Evolutionary conservation across 2,888 invertebrate species (phyloP), one percentile per base, ranked within the genome.

Genomic region (Tachina fera): DNA sequence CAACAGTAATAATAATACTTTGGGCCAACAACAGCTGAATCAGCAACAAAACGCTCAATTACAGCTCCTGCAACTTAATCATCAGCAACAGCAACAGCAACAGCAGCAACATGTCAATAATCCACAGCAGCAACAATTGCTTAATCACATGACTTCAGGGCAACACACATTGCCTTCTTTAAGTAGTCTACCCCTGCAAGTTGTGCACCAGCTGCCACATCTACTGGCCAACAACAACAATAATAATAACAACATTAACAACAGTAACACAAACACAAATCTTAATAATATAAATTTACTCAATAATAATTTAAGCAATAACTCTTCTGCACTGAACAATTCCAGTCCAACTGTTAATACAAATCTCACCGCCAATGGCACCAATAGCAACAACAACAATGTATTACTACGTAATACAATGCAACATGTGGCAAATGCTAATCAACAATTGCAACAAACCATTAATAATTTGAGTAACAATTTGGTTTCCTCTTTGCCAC

Each of bases 191-290:
- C 93, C 93, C 9, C 85, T 93, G 80, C 92, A 92, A 89, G 92
- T 93, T 75, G 92, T 92, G 39, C 92, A 93, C 87, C 92, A 91
- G 87, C 88, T 93, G 88, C 93, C 92, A 31, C 93, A 93, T 87
- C 88, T 92, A 80, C 87, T 92, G 85, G 87, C 88, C 51, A 90
- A 51, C 13, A 77, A 47, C n/a, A 65, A 31, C 10, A 76, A 67
- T 9, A 76, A 47, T 11, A 77, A 60, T 16, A 76, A 51, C 16
- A 74, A 53, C 16, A 53, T 39, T 51, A 63, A 45, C 39, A 72
- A 49, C 16, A 78, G 19, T 41, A 84, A n/a, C 22, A 53, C 19
- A 19, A 84, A 75, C 22, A 8, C 60, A 60, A 68, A 63, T 19
- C 77, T 77, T 14, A 85, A 78, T 63, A 74, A 76, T 63, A 51